A percentile compares a stretch with the other conserved stretches of the same genome.
Evolutionary conservation across 2,113 vertebrate species (phyloP).

Genomic region (Perognathus longimembris): DNA sequence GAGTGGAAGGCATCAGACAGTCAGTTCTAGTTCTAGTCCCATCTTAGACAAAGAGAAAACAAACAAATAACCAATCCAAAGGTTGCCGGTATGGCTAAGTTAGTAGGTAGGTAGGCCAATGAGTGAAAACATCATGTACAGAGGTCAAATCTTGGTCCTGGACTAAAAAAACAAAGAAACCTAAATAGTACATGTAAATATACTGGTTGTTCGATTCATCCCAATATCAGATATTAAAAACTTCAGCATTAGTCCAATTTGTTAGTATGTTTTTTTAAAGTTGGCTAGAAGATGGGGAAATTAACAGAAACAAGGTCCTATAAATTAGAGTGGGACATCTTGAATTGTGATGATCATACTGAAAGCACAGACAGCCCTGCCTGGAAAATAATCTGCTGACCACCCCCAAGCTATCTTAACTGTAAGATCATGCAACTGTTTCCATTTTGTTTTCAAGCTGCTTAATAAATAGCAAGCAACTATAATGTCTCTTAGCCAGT

Average conservation of each 20-base stretch:
- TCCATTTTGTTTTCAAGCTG: constrained; percentile 60
- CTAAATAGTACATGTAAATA: neutral
- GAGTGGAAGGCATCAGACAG: too few species aligned
- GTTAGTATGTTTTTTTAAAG: constrained; percentile 7
- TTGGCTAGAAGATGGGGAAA: neutral
- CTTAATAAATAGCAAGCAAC: constrained; percentile 57
- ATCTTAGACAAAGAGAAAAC: too few species aligned
- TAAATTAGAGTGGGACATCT: neutral
- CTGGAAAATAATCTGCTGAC: constrained; percentile 35
- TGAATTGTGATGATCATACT: neutral
- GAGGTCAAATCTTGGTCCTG: too few species aligned
- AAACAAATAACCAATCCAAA: too few species aligned
- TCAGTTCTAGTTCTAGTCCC: too few species aligned
- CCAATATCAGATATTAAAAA: constrained; percentile 12
- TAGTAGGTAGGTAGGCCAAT: too few species aligned
- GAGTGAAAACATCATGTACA: too few species aligned
- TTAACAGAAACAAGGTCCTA: neutral
- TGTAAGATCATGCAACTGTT: constrained; percentile 63
- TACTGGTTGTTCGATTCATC: neutral
- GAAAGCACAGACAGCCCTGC: neutral
- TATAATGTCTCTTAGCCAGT: constrained; percentile 47
- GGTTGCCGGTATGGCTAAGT: too few species aligned
- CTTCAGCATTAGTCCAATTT: neutral
- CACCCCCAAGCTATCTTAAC: constrained; percentile 50
- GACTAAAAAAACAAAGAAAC: neutral